A percentile compares a stretch with the other conserved stretches of the same genome.
Evolutionary conservation across 1,140 invertebrate genomes (phyloP).

Genomic region (Diprion similis): DNA sequence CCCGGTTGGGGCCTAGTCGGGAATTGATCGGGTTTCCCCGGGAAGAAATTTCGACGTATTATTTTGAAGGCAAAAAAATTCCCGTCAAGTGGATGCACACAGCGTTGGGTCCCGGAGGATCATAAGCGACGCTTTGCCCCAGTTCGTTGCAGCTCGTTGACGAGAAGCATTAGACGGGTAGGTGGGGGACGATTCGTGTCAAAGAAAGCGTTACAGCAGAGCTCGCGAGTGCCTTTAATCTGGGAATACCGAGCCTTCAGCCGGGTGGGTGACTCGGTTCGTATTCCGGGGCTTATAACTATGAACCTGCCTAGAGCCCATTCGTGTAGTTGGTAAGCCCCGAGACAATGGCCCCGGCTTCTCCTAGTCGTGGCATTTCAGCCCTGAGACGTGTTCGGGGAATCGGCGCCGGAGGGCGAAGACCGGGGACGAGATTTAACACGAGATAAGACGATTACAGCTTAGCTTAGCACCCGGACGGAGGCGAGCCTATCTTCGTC

Average conservation of each 20-base stretch:
- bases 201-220: slow-evolving; percentile 25
- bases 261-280: slow-evolving; percentile 4
- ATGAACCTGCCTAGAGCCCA: not conserved
- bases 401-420: not conserved
- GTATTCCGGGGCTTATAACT: slow-evolving; percentile 36
- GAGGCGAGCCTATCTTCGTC: not conserved
- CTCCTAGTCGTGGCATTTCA: slow-evolving; percentile 24
- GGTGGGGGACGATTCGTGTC: not conserved
- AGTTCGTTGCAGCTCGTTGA: too few relatives aligned
- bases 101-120: not conserved
- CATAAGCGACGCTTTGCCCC: too few relatives aligned
- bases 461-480: slow-evolving; percentile 44
- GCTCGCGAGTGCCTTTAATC: slow-evolving; percentile 36
- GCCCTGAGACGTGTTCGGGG: not conserved
- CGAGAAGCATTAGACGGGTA: not conserved
- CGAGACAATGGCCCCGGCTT: slow-evolving; percentile 42
- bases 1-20: too few relatives aligned
- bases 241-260: slow-evolving; percentile 35
- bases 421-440: slow-evolving; percentile 48
- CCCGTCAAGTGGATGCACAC: too few relatives aligned
- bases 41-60: too few relatives aligned
- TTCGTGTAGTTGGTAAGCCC: slow-evolving; percentile 39
- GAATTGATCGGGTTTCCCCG: too few relatives aligned
- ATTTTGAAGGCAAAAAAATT: too few relatives aligned
- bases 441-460: slow-evolving; percentile 57